Base-by-base conservation (phyloP, 92 coral and sea anemone species). In the Montipora capitata region DNA sequence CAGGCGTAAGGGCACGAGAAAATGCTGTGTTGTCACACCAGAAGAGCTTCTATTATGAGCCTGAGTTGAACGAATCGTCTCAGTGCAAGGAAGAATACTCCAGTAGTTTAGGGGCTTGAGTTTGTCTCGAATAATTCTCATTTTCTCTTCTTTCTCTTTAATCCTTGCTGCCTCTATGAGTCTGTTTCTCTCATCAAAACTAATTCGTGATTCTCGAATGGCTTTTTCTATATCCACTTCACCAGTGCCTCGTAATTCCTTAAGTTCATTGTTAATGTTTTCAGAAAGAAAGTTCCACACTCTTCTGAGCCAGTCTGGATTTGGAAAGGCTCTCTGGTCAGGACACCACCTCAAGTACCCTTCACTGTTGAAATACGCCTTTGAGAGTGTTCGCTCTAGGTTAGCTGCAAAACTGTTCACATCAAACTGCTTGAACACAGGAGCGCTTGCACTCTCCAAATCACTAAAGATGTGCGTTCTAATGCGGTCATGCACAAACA, bases 281-380 rank as follows among this genome's bases (percentile, higher is more conserved):
- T 65, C 38, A 40, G 76, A n/a, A 11, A 95, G 68, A 20, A 90
- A 93, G 13, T 0, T 58, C 98, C 98, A 95, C 7, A 93, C 96
- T 1, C 7, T 63, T 2, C 20, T 3, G 0, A 93, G 4, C 98
- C 98, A 95, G 0, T 0, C 38, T n/a, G 0, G 5, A 11, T 73
- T 70, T 2, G 91, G 93, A 10, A 62, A 35, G 16, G 45, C 5
- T 0, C 9, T 6, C 18, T 66, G 61, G 6, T 9, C 14, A 0
- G 87, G 94, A 40, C 54, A 7, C 98, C 98, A 95, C 8, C 52
- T 20, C 3, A 84, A 59, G 82, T 90, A 87, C 1, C 41, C 45
- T 1, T 58, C 77, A 9, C 4, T 13, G 10, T 79, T 76, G 45
- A 74, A 78, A n/a, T 16, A n/a, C 5, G 64, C 48, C 39, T 44